Base-by-base conservation (phyloP, 1,140 invertebrate species). In the Cataglyphis hispanica region DNA sequence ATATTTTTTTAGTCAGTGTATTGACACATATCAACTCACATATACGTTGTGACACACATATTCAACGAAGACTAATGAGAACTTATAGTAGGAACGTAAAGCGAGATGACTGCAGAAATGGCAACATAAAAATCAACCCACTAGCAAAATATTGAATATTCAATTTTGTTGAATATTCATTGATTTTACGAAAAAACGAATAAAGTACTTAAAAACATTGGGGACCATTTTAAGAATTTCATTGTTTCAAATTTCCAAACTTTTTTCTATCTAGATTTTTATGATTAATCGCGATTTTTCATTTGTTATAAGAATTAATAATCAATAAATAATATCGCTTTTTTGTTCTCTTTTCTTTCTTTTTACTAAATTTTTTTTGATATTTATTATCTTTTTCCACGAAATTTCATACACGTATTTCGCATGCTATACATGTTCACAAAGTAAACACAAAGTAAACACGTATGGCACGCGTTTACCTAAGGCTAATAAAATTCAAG, bases 41-140 rank as follows among this genome's bases (percentile, higher is more conserved):
- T 37, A 43, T 40, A 63, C 25, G 50, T 87, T 89, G 60, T 85
- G 40, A 89, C 83, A 89, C 83, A 89, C 85, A 85, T 87, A 85
- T 80, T 84, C 58, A 22, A 80, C 13, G 58, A 75, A 31, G 2
- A 3, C 2, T 31, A 31, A 31, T 31, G 31, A 31, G 31, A 69
- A 53, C 22, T 80, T 31, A 87, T 84, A 78, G 85, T 58, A 85
- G 67, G 87, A 60, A 37, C 53, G 16, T 13, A 0, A 16, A 0
- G 25, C 7, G 13, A 31, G 46, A 40, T 43, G 67, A 46, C 40
- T 40, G 46, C 34, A 46, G 50, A 80, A 69, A 31, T 56, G 31
- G 22, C 1, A 22, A 31, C 37, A 67, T 69, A 80, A 67, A 13
- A 40, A 58, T 56, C 16, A 1, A 25, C 25, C 25, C 22, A 19